phyloP scores from a whole-genome alignment of 2,797 vertebrate genomes.

The Crenuchus spilurus region DNA sequence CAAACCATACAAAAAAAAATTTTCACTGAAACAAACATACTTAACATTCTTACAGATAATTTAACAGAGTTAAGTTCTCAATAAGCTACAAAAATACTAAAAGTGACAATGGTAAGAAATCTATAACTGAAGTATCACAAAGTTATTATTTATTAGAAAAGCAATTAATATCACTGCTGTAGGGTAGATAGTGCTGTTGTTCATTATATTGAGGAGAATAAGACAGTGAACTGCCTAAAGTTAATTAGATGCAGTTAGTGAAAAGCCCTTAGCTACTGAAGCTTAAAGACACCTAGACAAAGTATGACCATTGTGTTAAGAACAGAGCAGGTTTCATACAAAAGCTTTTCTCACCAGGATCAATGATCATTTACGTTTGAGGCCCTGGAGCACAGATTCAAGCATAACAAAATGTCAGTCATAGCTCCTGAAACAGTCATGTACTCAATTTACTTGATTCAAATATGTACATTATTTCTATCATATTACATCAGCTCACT shows the following conservation, averaged over 20 bases:
- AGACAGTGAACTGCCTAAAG: slow-evolving; percentile 10
- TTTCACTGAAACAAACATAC: neutral
- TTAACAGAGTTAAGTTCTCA: too few relatives aligned
- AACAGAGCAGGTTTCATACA: neutral
- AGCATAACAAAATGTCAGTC: neutral
- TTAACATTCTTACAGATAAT: neutral
- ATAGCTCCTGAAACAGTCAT: neutral
- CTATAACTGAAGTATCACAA: neutral
- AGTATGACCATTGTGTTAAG: slow-evolving; percentile 15
- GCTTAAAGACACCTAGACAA: slow-evolving; percentile 9
- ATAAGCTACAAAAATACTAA: too few relatives aligned
- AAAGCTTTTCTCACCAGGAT: neutral
- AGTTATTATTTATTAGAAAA: neutral
- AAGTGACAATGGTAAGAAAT: neutral
- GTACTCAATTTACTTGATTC: neutral
- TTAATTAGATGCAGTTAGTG: slow-evolving; percentile 13
- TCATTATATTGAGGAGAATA: slow-evolving; percentile 6
- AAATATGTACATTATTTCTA: neutral
- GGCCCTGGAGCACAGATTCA: neutral
- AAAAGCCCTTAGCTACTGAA: slow-evolving; percentile 17
- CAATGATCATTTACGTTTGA: slow-evolving; percentile 23
- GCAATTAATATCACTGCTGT: neutral
- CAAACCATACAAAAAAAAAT: too few relatives aligned
- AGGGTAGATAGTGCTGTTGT: neutral
- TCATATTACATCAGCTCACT: too few relatives aligned